These are phyloP conservation scores for Pachycephus smyrnensis DNA, from an alignment of 2,888 invertebrate species.

Conservation along the genomic window DNA sequence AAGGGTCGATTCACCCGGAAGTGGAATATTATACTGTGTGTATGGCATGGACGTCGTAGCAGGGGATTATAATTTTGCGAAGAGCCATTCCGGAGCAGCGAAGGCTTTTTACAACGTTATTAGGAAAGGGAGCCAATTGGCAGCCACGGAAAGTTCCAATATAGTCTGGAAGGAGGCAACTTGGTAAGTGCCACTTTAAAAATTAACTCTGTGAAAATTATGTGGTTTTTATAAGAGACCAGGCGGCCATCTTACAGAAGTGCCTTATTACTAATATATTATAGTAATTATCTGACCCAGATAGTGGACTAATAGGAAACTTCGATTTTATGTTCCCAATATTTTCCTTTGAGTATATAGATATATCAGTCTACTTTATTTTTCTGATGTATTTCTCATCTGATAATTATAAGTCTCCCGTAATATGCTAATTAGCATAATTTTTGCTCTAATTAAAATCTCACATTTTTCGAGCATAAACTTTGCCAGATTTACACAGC, in stretches of 20 bases:
- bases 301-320: background rate
- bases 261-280: background rate
- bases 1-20: background rate
- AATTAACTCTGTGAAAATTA: slow-evolving; percentile 51
- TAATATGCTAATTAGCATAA: background rate
- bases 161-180: slow-evolving; percentile 5
- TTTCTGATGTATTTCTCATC: background rate
- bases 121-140: slow-evolving; percentile 21
- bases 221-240: slow-evolving; percentile 34
- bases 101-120: slow-evolving; percentile 38
- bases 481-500: background rate
- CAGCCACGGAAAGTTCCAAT: slow-evolving; percentile 1
- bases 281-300: background rate
- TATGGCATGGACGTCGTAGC: background rate
- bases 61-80: slow-evolving; percentile 37
- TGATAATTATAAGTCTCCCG: background rate
- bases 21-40: background rate
- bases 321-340: background rate
- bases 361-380: background rate
- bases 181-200: slow-evolving; percentile 47
- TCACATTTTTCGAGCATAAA: background rate
- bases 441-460: background rate
- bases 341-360: background rate
- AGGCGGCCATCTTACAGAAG: background rate
- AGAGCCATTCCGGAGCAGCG: slow-evolving; percentile 33